phyloP scores from a whole-genome alignment of 2,797 vertebrate species.

The Picus viridis region DNA sequence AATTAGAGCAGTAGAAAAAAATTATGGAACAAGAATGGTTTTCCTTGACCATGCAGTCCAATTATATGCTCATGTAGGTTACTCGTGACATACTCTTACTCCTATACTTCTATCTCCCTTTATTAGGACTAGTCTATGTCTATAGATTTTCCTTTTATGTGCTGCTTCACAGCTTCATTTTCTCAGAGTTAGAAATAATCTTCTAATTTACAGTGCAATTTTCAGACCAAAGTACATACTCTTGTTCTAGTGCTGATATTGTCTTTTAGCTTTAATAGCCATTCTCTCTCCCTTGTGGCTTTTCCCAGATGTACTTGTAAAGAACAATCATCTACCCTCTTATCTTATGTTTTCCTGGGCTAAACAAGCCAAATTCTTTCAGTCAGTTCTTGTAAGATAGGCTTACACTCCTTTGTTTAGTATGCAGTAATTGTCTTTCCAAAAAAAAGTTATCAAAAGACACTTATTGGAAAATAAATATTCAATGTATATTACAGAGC shows the following conservation, averaged over 20 bases:
- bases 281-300: not conserved
- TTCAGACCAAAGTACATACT: conserved; percentile 27
- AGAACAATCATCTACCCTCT: conserved; percentile 22
- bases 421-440: not conserved
- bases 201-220: conserved; percentile 49
- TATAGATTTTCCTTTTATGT: not conserved
- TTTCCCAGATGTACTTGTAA: not conserved
- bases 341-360: conserved; percentile 29
- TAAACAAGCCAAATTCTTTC: conserved; percentile 38
- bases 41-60: not conserved
- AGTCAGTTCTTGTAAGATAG: not conserved
- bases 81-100: not conserved
- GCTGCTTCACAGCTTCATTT: conserved; percentile 22
- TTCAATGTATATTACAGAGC: not conserved
- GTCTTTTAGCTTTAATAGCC: not conserved
- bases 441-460: not conserved
- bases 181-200: not conserved
- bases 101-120: not conserved
- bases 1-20: not conserved
- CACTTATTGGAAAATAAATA: not conserved
- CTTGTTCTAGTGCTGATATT: not conserved
- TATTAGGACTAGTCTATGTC: not conserved
- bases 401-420: not conserved
- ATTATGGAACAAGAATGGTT: accelerated
- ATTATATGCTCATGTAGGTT: not conserved